Evolutionary conservation across 2,113 vertebrate species (phyloP).

Genomic region (Psammodynastes pulverulentus): DNA sequence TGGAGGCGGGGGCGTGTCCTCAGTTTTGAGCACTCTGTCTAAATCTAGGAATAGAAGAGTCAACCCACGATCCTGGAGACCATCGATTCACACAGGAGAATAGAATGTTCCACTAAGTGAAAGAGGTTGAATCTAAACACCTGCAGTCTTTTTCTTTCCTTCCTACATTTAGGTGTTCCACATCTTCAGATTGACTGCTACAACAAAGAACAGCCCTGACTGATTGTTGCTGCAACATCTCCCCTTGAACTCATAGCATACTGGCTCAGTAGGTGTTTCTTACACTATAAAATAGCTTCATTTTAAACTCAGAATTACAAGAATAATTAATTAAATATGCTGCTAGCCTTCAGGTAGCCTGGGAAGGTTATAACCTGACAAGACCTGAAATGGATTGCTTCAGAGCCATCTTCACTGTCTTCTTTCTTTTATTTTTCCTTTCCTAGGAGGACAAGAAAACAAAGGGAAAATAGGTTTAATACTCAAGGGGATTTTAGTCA

Average conservation of each 20-base stretch:
- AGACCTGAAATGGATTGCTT: not conserved
- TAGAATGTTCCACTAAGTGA: not conserved
- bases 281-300: not conserved
- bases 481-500: not conserved
- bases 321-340: not conserved
- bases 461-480: not conserved
- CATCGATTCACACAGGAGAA: too few relatives aligned
- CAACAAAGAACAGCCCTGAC: not conserved
- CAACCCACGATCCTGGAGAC: too few relatives aligned
- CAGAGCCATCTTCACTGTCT: not conserved
- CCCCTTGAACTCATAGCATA: not conserved
- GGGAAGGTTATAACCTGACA: not conserved
- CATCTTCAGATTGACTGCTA: not conserved
- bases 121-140: not conserved
- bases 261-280: not conserved
- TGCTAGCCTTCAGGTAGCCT: not conserved
- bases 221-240: not conserved
- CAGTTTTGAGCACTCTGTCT: too few relatives aligned
- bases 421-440: not conserved
- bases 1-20: too few relatives aligned
- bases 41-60: too few relatives aligned
- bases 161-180: not conserved
- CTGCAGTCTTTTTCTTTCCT: not conserved
- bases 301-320: not conserved
- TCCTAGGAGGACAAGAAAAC: not conserved